A percentile compares a stretch with the other conserved stretches of the same genome.
phyloP scores from a whole-genome alignment of 30 jellyfish, hydroid and myxozoan species.

The Pseudorhiza aurosa region DNA sequence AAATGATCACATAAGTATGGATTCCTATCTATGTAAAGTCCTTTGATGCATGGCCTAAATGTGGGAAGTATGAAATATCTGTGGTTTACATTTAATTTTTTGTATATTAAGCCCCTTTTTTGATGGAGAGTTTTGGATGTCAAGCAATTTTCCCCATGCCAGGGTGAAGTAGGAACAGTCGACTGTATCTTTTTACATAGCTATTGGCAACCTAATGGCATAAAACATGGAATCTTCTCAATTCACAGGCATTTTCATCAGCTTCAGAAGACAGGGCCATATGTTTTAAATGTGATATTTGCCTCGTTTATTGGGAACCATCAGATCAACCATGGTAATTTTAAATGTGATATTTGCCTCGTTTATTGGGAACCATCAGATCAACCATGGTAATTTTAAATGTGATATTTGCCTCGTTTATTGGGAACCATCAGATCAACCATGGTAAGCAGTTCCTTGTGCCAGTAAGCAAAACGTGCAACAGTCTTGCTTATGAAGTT shows the following conservation, averaged over 20 bases:
- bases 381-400: constrained; percentile 97
- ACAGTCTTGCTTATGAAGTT: too few species aligned
- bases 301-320: constrained; percentile 97
- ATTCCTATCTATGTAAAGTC: too few species aligned
- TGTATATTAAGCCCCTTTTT: too few species aligned
- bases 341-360: constrained; percentile 85
- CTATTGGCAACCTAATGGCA: background rate
- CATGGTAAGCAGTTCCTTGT: constrained; percentile 62
- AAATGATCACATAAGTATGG: too few species aligned
- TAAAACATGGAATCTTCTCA: background rate
- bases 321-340: constrained; percentile 99
- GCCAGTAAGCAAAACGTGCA: too few species aligned
- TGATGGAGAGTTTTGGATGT: too few species aligned
- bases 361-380: constrained; percentile 98
- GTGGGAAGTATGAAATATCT: too few species aligned
- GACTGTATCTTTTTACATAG: too few species aligned
- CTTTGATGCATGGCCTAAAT: too few species aligned
- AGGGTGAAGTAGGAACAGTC: too few species aligned
- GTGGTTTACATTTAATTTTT: too few species aligned
- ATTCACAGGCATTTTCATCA: constrained; percentile 43
- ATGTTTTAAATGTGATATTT: constrained; percentile 78
- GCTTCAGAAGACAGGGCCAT: constrained; percentile 91
- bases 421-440: constrained; percentile 99
- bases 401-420: constrained; percentile 90
- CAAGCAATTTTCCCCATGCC: too few species aligned